Conservation (phyloP, 1,140 invertebrate genomes). For the Maconellicoccus hirsutus region DNA sequence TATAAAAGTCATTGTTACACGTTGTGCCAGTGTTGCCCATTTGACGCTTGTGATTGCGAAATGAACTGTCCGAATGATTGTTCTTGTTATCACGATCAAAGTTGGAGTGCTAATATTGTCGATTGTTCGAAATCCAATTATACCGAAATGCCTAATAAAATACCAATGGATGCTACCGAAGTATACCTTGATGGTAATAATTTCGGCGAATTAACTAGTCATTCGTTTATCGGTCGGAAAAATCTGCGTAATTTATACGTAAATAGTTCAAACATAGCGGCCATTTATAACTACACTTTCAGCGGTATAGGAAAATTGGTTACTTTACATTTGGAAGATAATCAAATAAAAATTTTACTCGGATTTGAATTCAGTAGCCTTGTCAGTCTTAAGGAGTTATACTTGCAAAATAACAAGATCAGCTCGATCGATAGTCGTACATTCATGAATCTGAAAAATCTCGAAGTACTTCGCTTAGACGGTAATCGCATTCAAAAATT, state of each 20-base stretch:
- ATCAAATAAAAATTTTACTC: conserved; percentile 61
- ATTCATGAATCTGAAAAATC: conserved; percentile 62
- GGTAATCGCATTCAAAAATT: conserved; percentile 72
- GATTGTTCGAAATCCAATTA: conserved; percentile 74
- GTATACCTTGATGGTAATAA: conserved; percentile 85
- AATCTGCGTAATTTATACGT: conserved; percentile 73
- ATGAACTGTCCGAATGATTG: conserved; percentile 90
- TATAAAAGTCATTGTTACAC: conserved; percentile 89
- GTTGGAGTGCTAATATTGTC: conserved; percentile 85
- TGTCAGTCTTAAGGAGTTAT: conserved; percentile 66
- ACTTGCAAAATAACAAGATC: conserved; percentile 77
- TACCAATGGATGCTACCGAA: conserved; percentile 90
- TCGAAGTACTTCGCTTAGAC: conserved; percentile 73
- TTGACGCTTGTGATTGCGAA: conserved; percentile 88
- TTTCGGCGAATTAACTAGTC: conserved; percentile 70
- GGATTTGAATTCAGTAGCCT: conserved; percentile 74
- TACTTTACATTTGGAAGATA: conserved; percentile 73
- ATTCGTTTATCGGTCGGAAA: conserved; percentile 82
- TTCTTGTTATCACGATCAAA: conserved; percentile 86
- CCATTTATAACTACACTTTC: conserved; percentile 79
- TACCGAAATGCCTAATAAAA: conserved; percentile 65
- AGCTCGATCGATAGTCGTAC: conserved; percentile 72
- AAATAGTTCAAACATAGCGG: conserved; percentile 75
- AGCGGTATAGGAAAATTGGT: conserved; percentile 65
- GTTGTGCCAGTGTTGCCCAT: conserved; percentile 86